These are phyloP conservation scores for Peromyscus maniculatus DNA, from an alignment of 2,113 vertebrate genomes.

Conservation along the genomic window DNA sequence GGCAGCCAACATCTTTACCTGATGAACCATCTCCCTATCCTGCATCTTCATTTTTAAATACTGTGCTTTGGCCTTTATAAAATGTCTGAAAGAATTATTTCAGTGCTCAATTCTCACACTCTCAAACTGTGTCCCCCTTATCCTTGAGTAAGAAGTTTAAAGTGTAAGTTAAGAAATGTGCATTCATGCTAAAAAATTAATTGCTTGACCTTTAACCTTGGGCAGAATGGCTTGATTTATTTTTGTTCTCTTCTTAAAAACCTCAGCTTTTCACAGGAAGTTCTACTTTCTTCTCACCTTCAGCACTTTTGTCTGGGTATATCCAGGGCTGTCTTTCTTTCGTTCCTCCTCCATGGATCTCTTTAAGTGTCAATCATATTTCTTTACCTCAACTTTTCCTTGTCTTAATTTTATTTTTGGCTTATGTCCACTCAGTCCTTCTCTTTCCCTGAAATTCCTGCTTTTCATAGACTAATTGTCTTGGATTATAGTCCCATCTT, in stretches of 20 bases:
- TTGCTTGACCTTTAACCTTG: not conserved
- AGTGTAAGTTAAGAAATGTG: not conserved
- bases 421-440: not conserved
- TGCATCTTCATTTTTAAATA: not conserved
- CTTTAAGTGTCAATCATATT: not conserved
- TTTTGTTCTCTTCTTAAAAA: not conserved
- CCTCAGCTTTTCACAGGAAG: not conserved
- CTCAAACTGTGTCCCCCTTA: not conserved
- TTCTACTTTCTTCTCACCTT: not conserved
- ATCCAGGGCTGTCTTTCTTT: not conserved
- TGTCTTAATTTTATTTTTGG: not conserved
- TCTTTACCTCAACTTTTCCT: not conserved
- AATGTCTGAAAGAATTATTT: not conserved
- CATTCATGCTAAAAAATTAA: not conserved
- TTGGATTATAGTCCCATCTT: not conserved
- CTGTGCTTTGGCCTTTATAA: not conserved
- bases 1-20: not conserved
- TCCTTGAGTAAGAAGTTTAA: not conserved
- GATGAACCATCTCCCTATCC: not conserved
- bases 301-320: constrained; percentile 15
- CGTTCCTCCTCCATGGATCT: not conserved
- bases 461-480: not conserved
- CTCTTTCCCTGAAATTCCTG: not conserved
- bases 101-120: not conserved
- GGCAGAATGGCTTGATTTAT: not conserved